phyloP scores from a whole-genome alignment of 30 jellyfish, hydroid and myxozoan species.

The Aurelia coerulea region DNA sequence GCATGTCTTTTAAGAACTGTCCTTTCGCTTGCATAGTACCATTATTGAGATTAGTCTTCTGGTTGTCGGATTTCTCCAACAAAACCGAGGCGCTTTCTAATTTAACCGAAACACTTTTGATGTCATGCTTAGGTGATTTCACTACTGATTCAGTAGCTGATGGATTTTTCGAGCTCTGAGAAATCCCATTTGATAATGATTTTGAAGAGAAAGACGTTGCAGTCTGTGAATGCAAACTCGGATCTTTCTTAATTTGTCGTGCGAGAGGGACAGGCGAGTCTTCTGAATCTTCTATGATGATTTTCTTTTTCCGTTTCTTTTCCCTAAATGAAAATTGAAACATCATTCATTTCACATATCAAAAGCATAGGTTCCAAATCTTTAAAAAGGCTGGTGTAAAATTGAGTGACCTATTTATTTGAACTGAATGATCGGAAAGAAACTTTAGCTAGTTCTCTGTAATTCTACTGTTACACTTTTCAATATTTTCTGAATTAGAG shows the following conservation, averaged over 20 bases:
- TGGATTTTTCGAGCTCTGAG: neutral
- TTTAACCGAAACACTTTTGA: neutral
- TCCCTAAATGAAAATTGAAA: conserved; percentile 2
- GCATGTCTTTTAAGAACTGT: neutral
- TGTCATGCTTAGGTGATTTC: neutral
- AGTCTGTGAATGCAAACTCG: neutral
- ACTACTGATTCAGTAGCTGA: neutral
- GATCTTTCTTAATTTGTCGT: neutral
- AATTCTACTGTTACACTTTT: too few species aligned
- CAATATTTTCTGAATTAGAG: too few species aligned
- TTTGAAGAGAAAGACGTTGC: neutral
- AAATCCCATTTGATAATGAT: conserved; percentile 9
- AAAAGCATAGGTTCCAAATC: too few species aligned
- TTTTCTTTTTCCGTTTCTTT: conserved; percentile 36
- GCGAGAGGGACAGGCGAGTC: conserved; percentile 22
- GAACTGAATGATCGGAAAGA: too few species aligned
- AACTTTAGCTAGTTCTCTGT: neutral
- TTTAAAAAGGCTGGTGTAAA: too few species aligned
- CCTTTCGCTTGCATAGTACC: neutral
- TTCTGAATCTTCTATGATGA: conserved; percentile 19
- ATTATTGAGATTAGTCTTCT: neutral
- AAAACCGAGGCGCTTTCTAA: neutral
- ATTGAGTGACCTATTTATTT: too few species aligned
- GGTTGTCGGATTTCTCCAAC: neutral
- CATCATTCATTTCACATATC: neutral